Percentiles rank a stretch among this genome's conserved stretches.
Conservation (phyloP, 2,888 invertebrate genomes). For the Apodemia zela region DNA sequence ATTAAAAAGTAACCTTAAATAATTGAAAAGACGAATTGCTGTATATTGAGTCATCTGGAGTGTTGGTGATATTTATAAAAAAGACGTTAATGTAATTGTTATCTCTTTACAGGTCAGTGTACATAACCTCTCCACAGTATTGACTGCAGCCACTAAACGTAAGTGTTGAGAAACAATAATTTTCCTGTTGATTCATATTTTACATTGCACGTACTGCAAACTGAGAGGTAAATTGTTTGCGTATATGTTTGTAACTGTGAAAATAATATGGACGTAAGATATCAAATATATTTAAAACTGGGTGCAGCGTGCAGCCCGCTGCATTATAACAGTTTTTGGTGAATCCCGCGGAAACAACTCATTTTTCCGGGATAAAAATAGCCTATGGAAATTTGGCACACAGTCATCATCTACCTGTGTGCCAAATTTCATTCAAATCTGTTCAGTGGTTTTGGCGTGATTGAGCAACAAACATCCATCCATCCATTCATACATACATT, state of each 20-base stretch:
- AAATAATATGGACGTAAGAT: neutral
- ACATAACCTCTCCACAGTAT: neutral
- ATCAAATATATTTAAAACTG: neutral
- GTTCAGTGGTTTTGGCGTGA: no score
- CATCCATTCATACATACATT: no score
- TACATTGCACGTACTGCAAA: neutral
- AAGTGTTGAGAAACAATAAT: neutral
- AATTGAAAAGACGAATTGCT: no score
- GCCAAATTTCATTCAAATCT: no score
- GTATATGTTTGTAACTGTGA: neutral
- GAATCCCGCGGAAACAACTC: no score
- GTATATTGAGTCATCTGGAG: no score
- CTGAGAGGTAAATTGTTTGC: neutral
- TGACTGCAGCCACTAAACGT: neutral
- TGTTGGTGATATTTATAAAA: neutral
- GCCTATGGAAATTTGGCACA: no score
- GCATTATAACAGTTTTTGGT: no score
- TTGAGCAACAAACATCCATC: no score
- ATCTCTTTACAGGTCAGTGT: constrained; percentile 3
- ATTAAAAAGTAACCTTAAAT: neutral
- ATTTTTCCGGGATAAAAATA: no score
- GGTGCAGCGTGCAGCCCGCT: no score
- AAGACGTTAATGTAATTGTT: neutral
- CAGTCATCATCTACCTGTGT: no score
- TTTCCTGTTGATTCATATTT: constrained; percentile 9